Base-by-base conservation (phyloP, 2,113 vertebrate species). In the Nematolebias whitei region DNA sequence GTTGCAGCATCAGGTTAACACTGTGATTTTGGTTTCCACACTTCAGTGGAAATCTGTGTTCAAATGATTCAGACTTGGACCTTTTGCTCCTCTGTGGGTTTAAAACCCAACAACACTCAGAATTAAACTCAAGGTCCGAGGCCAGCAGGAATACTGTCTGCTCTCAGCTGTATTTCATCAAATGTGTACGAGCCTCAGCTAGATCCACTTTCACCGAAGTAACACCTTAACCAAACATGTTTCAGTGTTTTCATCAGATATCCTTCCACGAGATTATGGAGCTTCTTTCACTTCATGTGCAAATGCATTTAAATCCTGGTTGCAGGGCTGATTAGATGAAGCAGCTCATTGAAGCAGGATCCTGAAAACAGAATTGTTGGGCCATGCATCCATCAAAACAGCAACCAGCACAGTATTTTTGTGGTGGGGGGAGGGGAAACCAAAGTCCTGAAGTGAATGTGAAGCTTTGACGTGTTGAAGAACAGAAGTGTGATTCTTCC, bases 311-410 rank as follows among this genome's bases (percentile, higher is more conserved):
- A 60, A 5, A 35, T 2, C 5, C 32, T 74, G 59, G 63, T n/a
- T n/a, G 64, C 22, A 45, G 2, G 58, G 63, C 74, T 83, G 72
- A 80, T 86, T 84, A 79, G 78, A 85, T n/a, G n/a, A n/a, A n/a
- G n/a, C n/a, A 85, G 87, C 63, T 50, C 61, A 53, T 71, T 51
- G 56, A 26, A 63, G 71, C 12, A 57, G 75, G 64, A 52, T 53
- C 26, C 4, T 26, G 69, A 73, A 75, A 79, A 74, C 63, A 1
- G 49, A 22, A 45, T 19, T 22, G 20, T 49, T 39, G 50, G 45
- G 64, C 45, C 16, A 8, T n/a, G 32, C 52, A 43, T 16, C 43
- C 68, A 72, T 80, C 66, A 82, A 79, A 87, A 67, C 5, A 76
- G 58, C 53, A 61, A 67, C 54, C 73, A 53, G 71, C 78, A 67